Conservation (phyloP, 2,113 vertebrate species). For the Rhinolophus ferrumequinum region DNA sequence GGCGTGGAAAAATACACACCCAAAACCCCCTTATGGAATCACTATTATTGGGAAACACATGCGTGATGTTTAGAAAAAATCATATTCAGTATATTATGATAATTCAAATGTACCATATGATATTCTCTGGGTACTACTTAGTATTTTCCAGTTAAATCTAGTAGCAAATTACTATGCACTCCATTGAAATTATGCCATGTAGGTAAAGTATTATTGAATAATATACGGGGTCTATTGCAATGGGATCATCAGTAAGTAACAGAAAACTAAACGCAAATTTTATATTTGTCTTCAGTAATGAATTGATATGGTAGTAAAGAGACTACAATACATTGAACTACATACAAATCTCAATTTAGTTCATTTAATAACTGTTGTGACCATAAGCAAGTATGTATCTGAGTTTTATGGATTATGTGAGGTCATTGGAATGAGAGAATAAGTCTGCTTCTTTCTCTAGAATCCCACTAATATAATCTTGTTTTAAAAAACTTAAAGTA, state of each 20-base stretch:
- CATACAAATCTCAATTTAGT: background rate
- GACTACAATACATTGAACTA: background rate
- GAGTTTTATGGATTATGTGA: background rate
- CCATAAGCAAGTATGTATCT: background rate
- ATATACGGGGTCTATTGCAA: background rate
- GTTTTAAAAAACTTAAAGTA: background rate
- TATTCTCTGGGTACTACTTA: background rate
- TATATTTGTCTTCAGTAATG: background rate
- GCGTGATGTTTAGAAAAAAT: background rate
- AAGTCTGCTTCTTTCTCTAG: background rate
- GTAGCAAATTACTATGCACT: background rate
- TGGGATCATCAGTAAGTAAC: background rate
- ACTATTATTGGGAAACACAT: background rate
- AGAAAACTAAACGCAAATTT: background rate
- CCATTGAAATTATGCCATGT: background rate
- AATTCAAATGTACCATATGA: background rate
- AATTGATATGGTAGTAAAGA: background rate
- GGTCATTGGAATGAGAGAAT: background rate
- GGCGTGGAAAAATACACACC: background rate
- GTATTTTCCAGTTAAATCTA: background rate
- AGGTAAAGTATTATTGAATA: background rate
- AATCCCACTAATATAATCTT: background rate
- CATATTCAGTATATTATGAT: background rate
- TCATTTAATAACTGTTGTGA: background rate
- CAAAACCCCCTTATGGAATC: background rate